Evolutionary conservation across 1,140 invertebrate genomes (phyloP).

Genomic region (Ditylenchus dipsaci): DNA sequence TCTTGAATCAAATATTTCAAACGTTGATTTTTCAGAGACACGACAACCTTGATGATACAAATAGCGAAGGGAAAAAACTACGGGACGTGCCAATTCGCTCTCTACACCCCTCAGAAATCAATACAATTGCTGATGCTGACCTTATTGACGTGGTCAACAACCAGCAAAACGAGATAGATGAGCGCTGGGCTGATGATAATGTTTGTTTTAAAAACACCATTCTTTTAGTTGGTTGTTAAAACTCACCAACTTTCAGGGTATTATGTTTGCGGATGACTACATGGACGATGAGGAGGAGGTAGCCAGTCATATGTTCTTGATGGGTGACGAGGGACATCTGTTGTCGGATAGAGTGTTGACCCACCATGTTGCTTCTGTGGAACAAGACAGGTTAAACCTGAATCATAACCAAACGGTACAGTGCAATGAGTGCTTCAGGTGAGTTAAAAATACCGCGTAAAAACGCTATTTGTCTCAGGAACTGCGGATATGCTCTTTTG

Average conservation of each 20-base stretch:
- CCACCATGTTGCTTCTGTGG: background rate
- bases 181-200: background rate
- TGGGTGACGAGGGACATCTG: constrained; percentile 10
- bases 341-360: background rate
- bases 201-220: background rate
- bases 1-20: background rate
- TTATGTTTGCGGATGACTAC: constrained; percentile 14
- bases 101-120: background rate
- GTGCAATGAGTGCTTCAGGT: constrained; percentile 39
- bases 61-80: background rate
- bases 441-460: too few species aligned
- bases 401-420: constrained; percentile 30
- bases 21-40: background rate
- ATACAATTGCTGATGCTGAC: background rate
- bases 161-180: background rate
- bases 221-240: too few species aligned
- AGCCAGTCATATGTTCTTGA: background rate
- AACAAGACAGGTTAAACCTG: background rate
- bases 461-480: too few species aligned
- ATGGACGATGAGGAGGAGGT: constrained; percentile 16
- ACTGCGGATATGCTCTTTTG: too few species aligned
- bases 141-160: background rate
- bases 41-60: background rate
- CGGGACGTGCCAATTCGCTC: background rate
- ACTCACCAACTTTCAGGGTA: background rate